A percentile compares a stretch with the other conserved stretches of the same genome.
These are phyloP conservation scores for Dorcus parallelipipedus DNA, from an alignment of 2,888 invertebrate genomes.

Conservation along the genomic window DNA sequence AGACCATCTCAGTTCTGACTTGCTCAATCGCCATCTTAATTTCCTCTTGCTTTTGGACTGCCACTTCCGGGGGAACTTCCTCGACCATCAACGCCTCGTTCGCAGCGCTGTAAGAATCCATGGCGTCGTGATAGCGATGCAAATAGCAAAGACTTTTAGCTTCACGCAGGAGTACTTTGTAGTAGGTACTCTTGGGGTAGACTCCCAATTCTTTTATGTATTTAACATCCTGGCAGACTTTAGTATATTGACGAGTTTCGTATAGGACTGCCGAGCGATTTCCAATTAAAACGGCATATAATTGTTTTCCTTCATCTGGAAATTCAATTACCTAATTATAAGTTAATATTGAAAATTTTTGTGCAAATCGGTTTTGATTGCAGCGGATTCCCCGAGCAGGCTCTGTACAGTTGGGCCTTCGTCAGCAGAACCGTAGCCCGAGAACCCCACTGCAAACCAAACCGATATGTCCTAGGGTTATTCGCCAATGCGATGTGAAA, in stretches of 20 bases:
- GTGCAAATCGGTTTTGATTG: too few species aligned
- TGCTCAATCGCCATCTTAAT: conserved; percentile 23
- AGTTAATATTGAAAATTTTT: too few species aligned
- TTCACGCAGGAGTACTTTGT: conserved; percentile 72
- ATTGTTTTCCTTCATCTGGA: conserved; percentile 35
- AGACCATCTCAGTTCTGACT: conserved; percentile 45
- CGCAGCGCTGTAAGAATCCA: conserved; percentile 64
- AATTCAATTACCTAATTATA: background rate
- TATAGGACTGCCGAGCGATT: conserved; percentile 79
- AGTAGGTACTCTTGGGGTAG: conserved; percentile 70
- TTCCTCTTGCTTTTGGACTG: conserved; percentile 30
- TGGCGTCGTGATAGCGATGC: conserved; percentile 62
- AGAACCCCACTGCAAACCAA: too few species aligned
- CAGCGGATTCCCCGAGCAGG: too few species aligned
- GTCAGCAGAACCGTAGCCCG: too few species aligned
- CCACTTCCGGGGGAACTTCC: conserved; percentile 55
- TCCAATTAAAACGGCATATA: conserved; percentile 67
- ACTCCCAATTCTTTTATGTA: conserved; percentile 58
- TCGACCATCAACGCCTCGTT: conserved; percentile 66
- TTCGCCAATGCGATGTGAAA: too few species aligned
- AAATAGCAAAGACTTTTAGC: conserved; percentile 69
- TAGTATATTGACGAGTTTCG: conserved; percentile 65
- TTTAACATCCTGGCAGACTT: conserved; percentile 66
- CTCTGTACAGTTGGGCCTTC: too few species aligned
- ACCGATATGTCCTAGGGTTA: too few species aligned